phyloP scores from a whole-genome alignment of 2,888 invertebrate species.

The Bembecia ichneumoniformis region DNA sequence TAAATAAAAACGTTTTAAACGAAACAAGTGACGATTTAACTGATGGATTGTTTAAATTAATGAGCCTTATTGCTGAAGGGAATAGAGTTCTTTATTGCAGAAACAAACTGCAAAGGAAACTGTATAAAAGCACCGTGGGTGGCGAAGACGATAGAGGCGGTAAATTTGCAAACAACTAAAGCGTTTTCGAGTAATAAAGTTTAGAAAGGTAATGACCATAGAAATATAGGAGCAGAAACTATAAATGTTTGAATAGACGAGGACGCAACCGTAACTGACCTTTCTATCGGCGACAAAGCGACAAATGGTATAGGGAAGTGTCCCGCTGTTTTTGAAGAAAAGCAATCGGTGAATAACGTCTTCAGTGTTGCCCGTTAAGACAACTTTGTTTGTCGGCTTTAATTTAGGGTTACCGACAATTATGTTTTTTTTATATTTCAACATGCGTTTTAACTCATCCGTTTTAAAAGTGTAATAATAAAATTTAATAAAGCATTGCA shows the following conservation, averaged over 20 bases:
- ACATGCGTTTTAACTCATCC: no score
- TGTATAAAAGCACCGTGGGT: conserved; percentile 39
- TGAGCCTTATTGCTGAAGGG: conserved; percentile 12
- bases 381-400: conserved; percentile 21
- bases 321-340: conserved; percentile 47
- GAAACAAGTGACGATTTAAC: conserved; percentile 40
- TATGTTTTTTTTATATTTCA: background rate
- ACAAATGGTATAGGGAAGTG: conserved; percentile 43
- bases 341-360: conserved; percentile 33
- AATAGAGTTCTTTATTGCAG: conserved; percentile 5
- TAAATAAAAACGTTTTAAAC: conserved; percentile 42
- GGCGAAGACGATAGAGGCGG: conserved; percentile 48
- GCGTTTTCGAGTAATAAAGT: conserved; percentile 35
- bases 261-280: conserved; percentile 48
- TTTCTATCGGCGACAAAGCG: conserved; percentile 41
- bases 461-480: no score
- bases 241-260: conserved; percentile 34
- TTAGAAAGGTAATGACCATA: conserved; percentile 36
- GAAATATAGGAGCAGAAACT: conserved; percentile 41
- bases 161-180: conserved; percentile 57
- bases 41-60: background rate
- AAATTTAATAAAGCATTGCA: no score
- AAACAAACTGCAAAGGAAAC: conserved; percentile 4
- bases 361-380: conserved; percentile 46
- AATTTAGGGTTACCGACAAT: conserved; percentile 30